A percentile compares a stretch with the other conserved stretches of the same genome.
These are phyloP conservation scores for Yponomeuta cagnagella DNA, from an alignment of 2,888 invertebrate species.

Conservation along the genomic window DNA sequence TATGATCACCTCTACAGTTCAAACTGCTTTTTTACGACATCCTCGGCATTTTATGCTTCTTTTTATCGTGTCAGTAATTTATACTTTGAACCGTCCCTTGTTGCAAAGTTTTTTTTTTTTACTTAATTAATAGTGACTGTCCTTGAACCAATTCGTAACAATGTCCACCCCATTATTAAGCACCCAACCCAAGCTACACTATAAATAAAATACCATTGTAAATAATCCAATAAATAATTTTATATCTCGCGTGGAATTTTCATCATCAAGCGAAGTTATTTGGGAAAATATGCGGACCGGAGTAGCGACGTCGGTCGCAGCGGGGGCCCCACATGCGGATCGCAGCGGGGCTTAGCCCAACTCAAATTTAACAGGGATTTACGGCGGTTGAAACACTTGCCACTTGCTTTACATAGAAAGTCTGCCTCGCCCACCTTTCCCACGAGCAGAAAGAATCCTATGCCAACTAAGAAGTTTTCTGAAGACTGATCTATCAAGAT, in stretches of 20 bases:
- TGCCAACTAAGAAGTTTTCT: no score
- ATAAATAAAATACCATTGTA: constrained; percentile 30
- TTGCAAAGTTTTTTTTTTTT: no score
- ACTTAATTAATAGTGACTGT: neutral
- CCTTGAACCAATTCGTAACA: neutral
- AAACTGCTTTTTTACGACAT: no score
- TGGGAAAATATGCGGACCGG: constrained; percentile 21
- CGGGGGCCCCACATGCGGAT: constrained; percentile 15
- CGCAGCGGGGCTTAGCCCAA: constrained; percentile 39
- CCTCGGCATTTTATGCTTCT: no score
- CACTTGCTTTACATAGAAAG: neutral
- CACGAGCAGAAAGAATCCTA: no score
- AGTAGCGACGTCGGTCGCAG: constrained; percentile 22
- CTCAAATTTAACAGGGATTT: constrained; percentile 44
- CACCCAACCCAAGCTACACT: neutral
- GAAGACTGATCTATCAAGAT: no score
- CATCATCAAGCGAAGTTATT: constrained; percentile 22
- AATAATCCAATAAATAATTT: neutral
- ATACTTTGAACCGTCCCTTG: no score
- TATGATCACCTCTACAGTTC: no score
- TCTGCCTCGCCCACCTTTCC: neutral
- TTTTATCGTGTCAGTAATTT: neutral
- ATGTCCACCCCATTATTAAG: neutral
- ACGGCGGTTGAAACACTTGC: constrained; percentile 23
- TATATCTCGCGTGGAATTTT: constrained; percentile 20